Percentiles rank a stretch among this genome's conserved stretches.
Conservation (phyloP, 1,140 invertebrate species). For the Pissodes strobi region DNA sequence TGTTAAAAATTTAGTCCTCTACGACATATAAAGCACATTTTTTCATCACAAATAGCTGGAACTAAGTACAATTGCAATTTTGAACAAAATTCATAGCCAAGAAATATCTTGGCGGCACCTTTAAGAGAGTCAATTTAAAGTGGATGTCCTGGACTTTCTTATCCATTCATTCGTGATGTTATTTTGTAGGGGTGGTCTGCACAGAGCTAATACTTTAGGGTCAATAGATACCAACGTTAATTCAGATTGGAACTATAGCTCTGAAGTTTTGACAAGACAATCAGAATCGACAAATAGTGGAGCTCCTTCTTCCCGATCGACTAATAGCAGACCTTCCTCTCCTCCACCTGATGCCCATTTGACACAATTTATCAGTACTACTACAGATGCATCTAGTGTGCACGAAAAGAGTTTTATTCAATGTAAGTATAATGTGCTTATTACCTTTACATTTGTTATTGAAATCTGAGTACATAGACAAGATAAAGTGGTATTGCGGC, state of each 20-base stretch:
- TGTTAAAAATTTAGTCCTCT: too few species aligned
- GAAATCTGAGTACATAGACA: too few species aligned
- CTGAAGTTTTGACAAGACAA: slow-evolving; percentile 45
- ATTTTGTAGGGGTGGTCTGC: slow-evolving; percentile 34
- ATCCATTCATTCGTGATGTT: too few species aligned
- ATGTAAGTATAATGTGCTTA: slow-evolving; percentile 56
- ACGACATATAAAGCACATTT: too few species aligned
- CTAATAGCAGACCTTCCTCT: slow-evolving; percentile 48
- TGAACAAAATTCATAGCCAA: too few species aligned
- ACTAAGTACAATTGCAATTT: too few species aligned
- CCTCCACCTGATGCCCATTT: slow-evolving; percentile 43
- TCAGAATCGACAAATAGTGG: slow-evolving; percentile 52
- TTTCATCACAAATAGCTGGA: too few species aligned
- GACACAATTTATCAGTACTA: slow-evolving; percentile 39
- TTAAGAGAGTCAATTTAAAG: not conserved
- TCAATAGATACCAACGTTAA: slow-evolving; percentile 49
- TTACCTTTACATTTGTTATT: too few species aligned
- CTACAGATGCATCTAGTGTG: slow-evolving; percentile 52
- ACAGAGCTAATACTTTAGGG: slow-evolving; percentile 44
- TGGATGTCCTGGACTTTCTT: too few species aligned
- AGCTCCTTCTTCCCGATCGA: slow-evolving; percentile 45
- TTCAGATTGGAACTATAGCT: slow-evolving; percentile 50
- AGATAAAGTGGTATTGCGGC: too few species aligned
- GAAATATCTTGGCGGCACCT: not conserved
- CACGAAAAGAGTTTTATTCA: slow-evolving; percentile 68